These are phyloP conservation scores for Capra hircus DNA, from an alignment of 2,113 vertebrate genomes.

Conservation along the genomic window DNA sequence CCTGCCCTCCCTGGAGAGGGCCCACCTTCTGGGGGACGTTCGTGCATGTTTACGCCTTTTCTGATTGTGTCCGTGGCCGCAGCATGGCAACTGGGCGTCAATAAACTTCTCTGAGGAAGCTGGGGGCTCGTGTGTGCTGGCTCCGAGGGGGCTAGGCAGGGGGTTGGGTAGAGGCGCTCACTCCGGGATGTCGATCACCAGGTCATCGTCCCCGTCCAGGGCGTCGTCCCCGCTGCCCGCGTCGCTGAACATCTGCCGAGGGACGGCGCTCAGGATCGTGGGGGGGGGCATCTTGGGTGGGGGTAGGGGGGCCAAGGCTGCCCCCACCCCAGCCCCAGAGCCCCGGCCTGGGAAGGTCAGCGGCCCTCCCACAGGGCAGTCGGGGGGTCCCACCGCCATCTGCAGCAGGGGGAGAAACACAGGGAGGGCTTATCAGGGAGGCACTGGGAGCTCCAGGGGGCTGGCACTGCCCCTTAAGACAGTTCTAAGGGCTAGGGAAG, in stretches of 20 bases:
- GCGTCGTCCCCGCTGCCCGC: conserved; percentile 77
- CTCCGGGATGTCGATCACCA: conserved; percentile 81
- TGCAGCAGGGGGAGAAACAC: conserved; percentile 58
- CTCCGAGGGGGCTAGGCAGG: background rate
- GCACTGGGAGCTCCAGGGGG: background rate
- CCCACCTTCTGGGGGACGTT: conserved; percentile 18
- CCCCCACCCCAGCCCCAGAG: conserved; percentile 65
- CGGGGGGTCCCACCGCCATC: conserved; percentile 74
- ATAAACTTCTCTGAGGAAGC: conserved; percentile 69
- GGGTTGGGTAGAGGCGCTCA: background rate
- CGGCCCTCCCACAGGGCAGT: conserved; percentile 74
- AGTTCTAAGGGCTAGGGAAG: background rate
- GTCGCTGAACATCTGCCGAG: conserved; percentile 82
- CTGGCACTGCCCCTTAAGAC: background rate
- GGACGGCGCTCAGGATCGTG: conserved; percentile 80
- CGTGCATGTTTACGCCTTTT: conserved; percentile 71
- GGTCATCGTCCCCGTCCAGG: conserved; percentile 77
- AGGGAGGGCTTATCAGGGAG: conserved; percentile 22
- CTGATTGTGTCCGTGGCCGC: conserved; percentile 66
- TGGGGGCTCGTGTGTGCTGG: background rate
- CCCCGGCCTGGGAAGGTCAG: conserved; percentile 72
- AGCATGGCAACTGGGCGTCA: conserved; percentile 67
- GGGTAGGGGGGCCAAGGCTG: conserved; percentile 66
- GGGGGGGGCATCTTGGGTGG: conserved; percentile 75
- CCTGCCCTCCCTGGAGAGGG: conserved; percentile 17